These are phyloP conservation scores for Astur gentilis DNA, from an alignment of 2,113 vertebrate species.

Conservation along the genomic window DNA sequence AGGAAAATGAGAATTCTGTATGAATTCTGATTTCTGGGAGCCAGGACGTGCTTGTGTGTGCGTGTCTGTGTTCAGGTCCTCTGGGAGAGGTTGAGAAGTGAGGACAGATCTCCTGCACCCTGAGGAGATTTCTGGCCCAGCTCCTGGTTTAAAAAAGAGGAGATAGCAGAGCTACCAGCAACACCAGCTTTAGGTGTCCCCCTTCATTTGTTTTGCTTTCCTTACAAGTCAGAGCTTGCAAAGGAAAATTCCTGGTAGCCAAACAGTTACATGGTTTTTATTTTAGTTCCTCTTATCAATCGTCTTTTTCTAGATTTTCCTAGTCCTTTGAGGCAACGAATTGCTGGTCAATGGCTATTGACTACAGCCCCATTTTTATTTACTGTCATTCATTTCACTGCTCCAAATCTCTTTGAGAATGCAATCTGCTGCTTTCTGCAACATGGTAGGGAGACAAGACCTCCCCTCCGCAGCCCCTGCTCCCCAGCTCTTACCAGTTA, in stretches of 20 bases:
- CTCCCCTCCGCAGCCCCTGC: background rate
- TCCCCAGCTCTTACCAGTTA: background rate
- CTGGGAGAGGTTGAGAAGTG: background rate
- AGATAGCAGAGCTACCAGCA: background rate
- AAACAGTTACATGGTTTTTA: accelerated
- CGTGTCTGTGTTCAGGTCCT: background rate
- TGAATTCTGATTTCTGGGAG: background rate
- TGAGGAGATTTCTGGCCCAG: background rate
- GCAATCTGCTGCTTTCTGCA: background rate
- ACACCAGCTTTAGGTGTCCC: background rate
- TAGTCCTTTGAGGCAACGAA: background rate
- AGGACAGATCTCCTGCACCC: background rate
- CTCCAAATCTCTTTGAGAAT: background rate
- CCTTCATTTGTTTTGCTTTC: background rate
- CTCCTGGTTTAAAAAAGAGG: background rate
- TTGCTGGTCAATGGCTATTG: background rate
- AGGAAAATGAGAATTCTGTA: background rate
- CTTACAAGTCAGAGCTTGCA: background rate
- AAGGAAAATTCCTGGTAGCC: background rate
- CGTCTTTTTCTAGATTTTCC: background rate
- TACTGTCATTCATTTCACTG: background rate
- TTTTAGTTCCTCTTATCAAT: background rate
- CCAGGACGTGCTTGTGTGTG: accelerated
- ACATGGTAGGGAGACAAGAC: accelerated
- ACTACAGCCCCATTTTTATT: background rate